Evolutionary conservation across 2,888 invertebrate species (phyloP).

Genomic region (Cosmia pyralina): DNA sequence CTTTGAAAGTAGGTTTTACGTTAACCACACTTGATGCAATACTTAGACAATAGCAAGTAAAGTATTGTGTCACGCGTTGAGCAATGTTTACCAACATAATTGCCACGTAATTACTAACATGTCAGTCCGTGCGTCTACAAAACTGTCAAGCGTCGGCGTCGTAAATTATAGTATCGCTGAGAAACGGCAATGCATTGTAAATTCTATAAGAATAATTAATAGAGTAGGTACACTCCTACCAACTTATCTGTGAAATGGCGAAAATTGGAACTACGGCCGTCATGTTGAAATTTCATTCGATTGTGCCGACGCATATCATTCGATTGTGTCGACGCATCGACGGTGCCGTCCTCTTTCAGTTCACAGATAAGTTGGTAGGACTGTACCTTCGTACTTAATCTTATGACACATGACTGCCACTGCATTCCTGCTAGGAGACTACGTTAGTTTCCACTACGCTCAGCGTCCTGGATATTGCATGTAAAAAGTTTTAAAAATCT

Average conservation of each 20-base stretch:
- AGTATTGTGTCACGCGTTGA: constrained; percentile 17
- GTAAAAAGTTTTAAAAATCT: background rate
- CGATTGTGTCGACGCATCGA: too few relatives aligned
- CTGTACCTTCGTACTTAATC: too few relatives aligned
- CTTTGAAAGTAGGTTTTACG: too few relatives aligned
- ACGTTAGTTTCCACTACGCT: background rate
- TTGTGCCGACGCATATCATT: too few relatives aligned
- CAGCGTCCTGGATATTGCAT: background rate
- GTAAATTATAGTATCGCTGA: constrained; percentile 31
- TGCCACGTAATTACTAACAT: constrained; percentile 34
- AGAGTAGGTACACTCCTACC: background rate
- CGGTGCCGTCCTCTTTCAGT: too few relatives aligned
- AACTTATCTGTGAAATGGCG: too few relatives aligned
- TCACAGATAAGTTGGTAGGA: too few relatives aligned
- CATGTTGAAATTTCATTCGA: too few relatives aligned
- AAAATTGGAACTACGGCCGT: too few relatives aligned
- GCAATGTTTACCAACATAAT: constrained; percentile 22
- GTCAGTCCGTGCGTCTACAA: constrained; percentile 18
- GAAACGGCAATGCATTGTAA: constrained; percentile 18
- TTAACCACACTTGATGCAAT: background rate
- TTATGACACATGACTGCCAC: background rate
- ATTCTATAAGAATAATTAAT: constrained; percentile 21
- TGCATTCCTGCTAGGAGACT: background rate
- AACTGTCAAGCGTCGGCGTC: constrained; percentile 11
- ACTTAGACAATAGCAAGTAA: background rate